phyloP scores from a whole-genome alignment of 1,140 invertebrate species.

The Hermetia illucens region DNA sequence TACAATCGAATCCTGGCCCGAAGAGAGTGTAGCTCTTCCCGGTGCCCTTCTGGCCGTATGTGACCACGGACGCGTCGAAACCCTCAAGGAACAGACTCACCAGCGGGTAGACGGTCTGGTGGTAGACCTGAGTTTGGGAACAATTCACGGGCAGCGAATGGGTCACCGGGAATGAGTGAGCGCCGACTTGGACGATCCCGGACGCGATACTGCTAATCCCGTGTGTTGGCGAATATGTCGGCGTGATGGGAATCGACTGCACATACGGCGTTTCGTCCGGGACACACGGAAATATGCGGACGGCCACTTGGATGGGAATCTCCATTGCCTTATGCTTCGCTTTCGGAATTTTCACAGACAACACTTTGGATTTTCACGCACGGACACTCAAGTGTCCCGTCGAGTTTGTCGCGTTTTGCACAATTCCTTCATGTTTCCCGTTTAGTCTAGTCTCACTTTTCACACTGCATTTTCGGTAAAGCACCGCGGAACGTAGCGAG shows the following conservation, averaged over 20 bases:
- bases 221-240: slow-evolving; percentile 6
- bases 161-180: slow-evolving; percentile 24
- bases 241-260: slow-evolving; percentile 35
- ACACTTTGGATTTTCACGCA: too few species aligned
- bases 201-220: slow-evolving; percentile 14
- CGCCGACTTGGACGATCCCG: slow-evolving; percentile 23
- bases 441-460: too few species aligned
- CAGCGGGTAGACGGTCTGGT: slow-evolving; percentile 33
- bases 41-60: slow-evolving; percentile 60
- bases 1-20: slow-evolving; percentile 53
- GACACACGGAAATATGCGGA: slow-evolving; percentile 35
- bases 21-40: slow-evolving; percentile 69
- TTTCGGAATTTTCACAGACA: too few species aligned
- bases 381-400: too few species aligned
- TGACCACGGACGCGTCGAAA: slow-evolving; percentile 57
- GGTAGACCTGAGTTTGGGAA: slow-evolving; percentile 32
- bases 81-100: slow-evolving; percentile 49
- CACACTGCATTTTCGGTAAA: too few species aligned
- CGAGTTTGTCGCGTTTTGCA: too few species aligned
- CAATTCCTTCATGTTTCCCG: too few species aligned
- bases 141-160: slow-evolving; percentile 31
- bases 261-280: slow-evolving; percentile 33
- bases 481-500: too few species aligned
- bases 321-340: slow-evolving; percentile 33
- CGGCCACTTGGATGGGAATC: slow-evolving; percentile 43